Base-by-base conservation (phyloP, 1,140 invertebrate genomes). In the Drosophila littoralis region DNA sequence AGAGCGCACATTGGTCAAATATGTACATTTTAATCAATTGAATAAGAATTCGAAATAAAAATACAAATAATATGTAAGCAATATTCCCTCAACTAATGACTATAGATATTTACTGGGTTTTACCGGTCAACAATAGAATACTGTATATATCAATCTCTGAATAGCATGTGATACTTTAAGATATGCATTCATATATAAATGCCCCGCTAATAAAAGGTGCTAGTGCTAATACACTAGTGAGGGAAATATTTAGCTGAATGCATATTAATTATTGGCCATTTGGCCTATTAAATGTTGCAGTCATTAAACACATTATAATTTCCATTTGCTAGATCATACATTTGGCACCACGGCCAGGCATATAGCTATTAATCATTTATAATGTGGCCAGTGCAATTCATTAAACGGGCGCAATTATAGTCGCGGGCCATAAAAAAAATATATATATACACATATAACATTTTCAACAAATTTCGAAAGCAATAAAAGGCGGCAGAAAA, bases 331-430 rank as follows among this genome's bases (percentile, higher is more conserved):
- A 32, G 52, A 71, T 71, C 43, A 35, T 35, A 43, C 57, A 65
- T 43, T 67, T 78, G 59, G 51, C 79, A 52, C 74, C 69, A 57
- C 13, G n/a, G 2, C 13, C 1, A 28, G 43, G 43, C 48, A 59
- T 45, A 57, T 58, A 48, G 38, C 46, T 66, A 70, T 75, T 79
- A 69, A 48, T 63, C 59, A 67, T 70, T 75, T 81, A 52, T 75
- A 83, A 83, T 79, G 80, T 71, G 51, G 42, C 73, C 75, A 75
- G 64, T 78, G 63, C 51, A 46, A 51, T 72, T 77, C 60, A 83
- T 83, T 82, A 71, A 70, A 82, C 51, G 48, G 38, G 4, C 17
- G 38, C 55, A 57, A 57, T 65, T 65, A 71, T 45, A 69, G 42
- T 73, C 76, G 67, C 63, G 42, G 68, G 52, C 58, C 42, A 54